phyloP scores from a whole-genome alignment of 2,888 invertebrate species.

The Eucera pruinosa region DNA sequence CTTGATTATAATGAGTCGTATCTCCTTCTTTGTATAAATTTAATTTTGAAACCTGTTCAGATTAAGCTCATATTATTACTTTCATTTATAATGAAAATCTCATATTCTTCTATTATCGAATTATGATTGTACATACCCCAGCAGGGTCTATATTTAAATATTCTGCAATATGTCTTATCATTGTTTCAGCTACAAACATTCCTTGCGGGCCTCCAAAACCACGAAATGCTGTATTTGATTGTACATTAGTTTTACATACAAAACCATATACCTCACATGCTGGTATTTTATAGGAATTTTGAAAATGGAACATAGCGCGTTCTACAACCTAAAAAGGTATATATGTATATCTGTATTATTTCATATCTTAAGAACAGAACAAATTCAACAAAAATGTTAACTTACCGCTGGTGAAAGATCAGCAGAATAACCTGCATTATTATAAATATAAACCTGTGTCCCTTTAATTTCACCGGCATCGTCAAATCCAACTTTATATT shows the following conservation, averaged over 20 bases:
- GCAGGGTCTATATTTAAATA: conserved; percentile 88
- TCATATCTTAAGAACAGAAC: background rate
- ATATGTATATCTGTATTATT: background rate
- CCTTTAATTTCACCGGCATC: conserved; percentile 91
- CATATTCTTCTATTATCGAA: background rate
- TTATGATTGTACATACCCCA: conserved; percentile 86
- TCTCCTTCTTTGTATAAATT: conserved; percentile 94
- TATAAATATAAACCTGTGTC: conserved; percentile 90
- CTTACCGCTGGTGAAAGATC: conserved; percentile 92
- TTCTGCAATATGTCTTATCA: conserved; percentile 91
- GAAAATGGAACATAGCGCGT: conserved; percentile 92
- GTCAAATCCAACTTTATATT: conserved; percentile 93
- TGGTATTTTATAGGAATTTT: conserved; percentile 93
- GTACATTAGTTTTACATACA: conserved; percentile 94
- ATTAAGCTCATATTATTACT: conserved; percentile 5
- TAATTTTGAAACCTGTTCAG: conserved; percentile 85
- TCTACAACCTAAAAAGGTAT: conserved; percentile 88
- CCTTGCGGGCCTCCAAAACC: conserved; percentile 97
- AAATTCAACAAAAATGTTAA: conserved; percentile 6
- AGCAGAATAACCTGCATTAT: conserved; percentile 92
- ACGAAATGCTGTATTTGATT: conserved; percentile 97
- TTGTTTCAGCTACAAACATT: conserved; percentile 93
- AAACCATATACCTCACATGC: conserved; percentile 89
- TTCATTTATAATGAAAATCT: conserved; percentile 1
- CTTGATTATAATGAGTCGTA: conserved; percentile 91